Evolutionary conservation across 2,888 invertebrate species (phyloP).

Genomic region (Ashinkailepas kermadecensis): DNA sequence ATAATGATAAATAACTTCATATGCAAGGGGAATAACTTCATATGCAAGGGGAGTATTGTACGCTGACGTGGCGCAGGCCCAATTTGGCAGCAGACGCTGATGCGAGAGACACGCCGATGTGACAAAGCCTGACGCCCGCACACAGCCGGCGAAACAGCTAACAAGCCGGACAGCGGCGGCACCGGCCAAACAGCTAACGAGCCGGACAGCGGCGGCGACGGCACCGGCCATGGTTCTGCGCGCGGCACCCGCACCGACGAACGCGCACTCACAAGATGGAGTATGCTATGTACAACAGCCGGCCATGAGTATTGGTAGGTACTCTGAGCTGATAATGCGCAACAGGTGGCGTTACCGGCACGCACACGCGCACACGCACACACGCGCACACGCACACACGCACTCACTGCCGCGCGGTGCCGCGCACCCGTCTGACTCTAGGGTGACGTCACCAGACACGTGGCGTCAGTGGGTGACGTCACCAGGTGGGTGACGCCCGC

Average conservation of each 20-base stretch:
- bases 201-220: background rate
- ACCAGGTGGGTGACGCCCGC: no score
- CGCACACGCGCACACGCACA: background rate
- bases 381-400: background rate
- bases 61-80: background rate
- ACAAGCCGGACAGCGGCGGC: no score
- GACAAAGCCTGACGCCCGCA: background rate
- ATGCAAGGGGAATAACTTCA: background rate
- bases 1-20: constrained; percentile 18
- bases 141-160: no score
- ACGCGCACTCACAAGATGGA: background rate
- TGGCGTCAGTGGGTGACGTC: no score
- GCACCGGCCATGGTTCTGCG: no score
- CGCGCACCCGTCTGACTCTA: no score
- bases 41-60: no score
- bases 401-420: background rate
- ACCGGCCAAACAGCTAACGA: background rate
- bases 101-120: background rate
- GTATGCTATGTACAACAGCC: background rate
- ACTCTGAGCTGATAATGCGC: constrained; percentile 9
- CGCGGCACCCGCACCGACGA: no score
- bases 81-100: background rate
- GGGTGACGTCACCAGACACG: no score
- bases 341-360: background rate
- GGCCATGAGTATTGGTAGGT: constrained; percentile 6